Percentiles rank a stretch among this genome's conserved stretches.
phyloP scores from a whole-genome alignment of 2,797 vertebrate species.

The Emys orbicularis region DNA sequence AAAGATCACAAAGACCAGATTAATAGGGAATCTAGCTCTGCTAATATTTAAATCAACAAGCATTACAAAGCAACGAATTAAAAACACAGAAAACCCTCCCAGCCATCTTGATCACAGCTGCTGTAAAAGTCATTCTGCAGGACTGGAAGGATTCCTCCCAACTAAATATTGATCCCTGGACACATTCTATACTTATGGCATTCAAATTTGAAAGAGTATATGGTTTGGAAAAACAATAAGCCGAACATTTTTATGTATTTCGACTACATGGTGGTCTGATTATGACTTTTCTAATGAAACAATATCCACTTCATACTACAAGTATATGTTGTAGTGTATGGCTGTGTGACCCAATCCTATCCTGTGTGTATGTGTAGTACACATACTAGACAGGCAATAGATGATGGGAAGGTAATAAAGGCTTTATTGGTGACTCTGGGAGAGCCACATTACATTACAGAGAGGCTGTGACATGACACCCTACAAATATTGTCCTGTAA shows the following conservation, averaged over 20 bases:
- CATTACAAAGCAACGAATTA: constrained; percentile 58
- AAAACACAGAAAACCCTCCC: constrained; percentile 48
- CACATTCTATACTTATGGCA: constrained; percentile 54
- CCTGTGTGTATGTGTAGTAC: not conserved
- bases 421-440: not conserved
- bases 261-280: not conserved
- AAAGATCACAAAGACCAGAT: constrained; percentile 48
- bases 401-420: not conserved
- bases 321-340: not conserved
- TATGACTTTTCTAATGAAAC: not conserved
- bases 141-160: constrained; percentile 42
- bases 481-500: not conserved
- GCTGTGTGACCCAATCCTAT: not conserved
- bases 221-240: constrained; percentile 60
- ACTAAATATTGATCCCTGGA: constrained; percentile 57
- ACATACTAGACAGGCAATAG: not conserved
- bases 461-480: constrained; percentile 35
- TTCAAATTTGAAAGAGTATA: constrained; percentile 62
- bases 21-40: constrained; percentile 40
- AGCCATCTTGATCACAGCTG: constrained; percentile 77
- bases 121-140: constrained; percentile 46
- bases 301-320: not conserved
- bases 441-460: not conserved
- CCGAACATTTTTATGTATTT: constrained; percentile 46
- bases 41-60: constrained; percentile 50